Evolutionary conservation across 2,113 vertebrate species (phyloP), one percentile per base, ranked within the genome.

Genomic region (Protomyctophum bolini): DNA sequence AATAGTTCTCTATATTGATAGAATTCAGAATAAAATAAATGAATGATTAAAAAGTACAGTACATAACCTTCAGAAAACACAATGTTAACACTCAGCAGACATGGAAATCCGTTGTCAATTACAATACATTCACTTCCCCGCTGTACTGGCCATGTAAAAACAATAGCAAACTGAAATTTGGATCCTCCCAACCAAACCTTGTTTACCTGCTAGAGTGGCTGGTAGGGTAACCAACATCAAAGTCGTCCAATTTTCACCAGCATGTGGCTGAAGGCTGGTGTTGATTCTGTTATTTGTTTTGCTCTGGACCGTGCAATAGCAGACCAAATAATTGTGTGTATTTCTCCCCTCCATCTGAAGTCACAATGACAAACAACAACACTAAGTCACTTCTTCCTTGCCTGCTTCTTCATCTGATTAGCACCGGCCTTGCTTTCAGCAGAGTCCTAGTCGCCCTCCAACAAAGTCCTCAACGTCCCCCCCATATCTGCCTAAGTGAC

Each of bases 401-500:
- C 73, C n/a, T 54, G 50, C 82, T 76, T 74, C 75, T 70, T 71
- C 81, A 68, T 71, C 79, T 85, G 83, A 90, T 86, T 86, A 81
- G 79, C 66, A 14, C 70, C 50, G 69, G 72, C 81, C 79, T 86
- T 66, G 63, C 70, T 79, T 79, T 70, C 70, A 21, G 74, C 63
- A 9, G 70, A 85, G 88, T 92, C 87, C 84, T 86, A 81, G 82
- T 84, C 61, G 82, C 83, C 86, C 88, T 84, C 76, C 77, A 63
- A 84, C 87, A 87, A 89, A 90, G 88, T 85, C 83, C 84, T 90
- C 82, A 86, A 89, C 65, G 71, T 83, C 84, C 86, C 83, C 83
- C 33, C 60, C 83, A 79, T 92, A 94, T 94, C 92, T 94, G 94
- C 94, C 94, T 87, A 87, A 88, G 85, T 90, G 91, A 91, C 89